Percentiles rank a stretch among this genome's conserved stretches.
These are phyloP conservation scores for Megaustenia siamemsis DNA, from an alignment of 2,888 invertebrate species.

Conservation along the genomic window DNA sequence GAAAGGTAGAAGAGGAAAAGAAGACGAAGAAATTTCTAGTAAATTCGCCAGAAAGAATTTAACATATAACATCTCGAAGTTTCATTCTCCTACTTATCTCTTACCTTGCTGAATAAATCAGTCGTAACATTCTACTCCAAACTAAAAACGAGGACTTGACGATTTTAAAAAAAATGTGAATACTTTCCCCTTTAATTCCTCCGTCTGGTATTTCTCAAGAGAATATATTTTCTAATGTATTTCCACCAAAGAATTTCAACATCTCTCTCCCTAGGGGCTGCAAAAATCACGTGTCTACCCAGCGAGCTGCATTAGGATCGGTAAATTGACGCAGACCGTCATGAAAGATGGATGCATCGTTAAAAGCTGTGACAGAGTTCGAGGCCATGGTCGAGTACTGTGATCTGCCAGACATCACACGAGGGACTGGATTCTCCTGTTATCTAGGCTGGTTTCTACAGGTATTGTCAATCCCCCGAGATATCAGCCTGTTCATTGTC, in stretches of 20 bases:
- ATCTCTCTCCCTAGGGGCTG: background rate
- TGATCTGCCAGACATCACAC: slow-evolving; percentile 6
- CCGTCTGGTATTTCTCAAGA: background rate
- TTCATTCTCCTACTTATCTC: no score
- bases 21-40: no score
- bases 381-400: slow-evolving; percentile 6
- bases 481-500: slow-evolving; percentile 8
- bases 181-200: background rate
- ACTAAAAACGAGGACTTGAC: no score
- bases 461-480: slow-evolving; percentile 16
- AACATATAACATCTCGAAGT: no score
- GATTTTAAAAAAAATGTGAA: no score
- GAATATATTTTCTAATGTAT: background rate
- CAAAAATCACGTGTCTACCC: background rate
- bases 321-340: slow-evolving; percentile 14
- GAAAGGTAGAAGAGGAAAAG: no score
- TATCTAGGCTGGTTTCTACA: background rate
- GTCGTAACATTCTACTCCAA: no score
- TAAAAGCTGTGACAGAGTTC: slow-evolving; percentile 30
- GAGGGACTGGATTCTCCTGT: background rate
- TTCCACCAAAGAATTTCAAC: slow-evolving; percentile 13
- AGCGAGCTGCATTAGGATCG: background rate
- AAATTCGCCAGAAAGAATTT: no score
- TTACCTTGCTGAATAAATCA: no score
- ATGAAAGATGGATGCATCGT: slow-evolving; percentile 24